Evolutionary conservation across 2,113 vertebrate species (phyloP), one percentile per base, ranked within the genome.

Genomic region (Axis porcinus): DNA sequence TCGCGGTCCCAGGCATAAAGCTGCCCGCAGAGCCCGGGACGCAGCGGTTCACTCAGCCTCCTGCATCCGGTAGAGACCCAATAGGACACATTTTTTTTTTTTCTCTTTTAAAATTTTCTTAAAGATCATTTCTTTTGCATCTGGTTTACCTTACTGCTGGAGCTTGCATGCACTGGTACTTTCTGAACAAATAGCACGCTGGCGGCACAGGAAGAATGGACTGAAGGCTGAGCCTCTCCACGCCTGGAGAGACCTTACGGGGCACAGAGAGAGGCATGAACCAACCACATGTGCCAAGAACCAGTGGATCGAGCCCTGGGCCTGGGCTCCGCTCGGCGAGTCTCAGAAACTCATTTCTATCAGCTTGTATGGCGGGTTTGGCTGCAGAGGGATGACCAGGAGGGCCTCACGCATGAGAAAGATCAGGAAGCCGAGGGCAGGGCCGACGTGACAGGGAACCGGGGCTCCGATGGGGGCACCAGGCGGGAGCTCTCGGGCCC

Each of bases 11-110:
- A 19, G 33, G 30, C 13, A 7, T 3, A n/a, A 27, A 79, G 52
- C 33, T 15, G 7, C 43, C 0, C 0, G 25, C 17, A 23, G 15
- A 60, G 27, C 17, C 2, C 4, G 2, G 23, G 5, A 30, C 0
- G 2, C 9, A 1, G 36, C 3, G 25, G 27, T 45, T 19, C 7
- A 45, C 45, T 25, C 14, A 14, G 7, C 28, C 43, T 1, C 52
- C 79, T 10, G 1, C 1, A 2, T 5, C 25, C 0, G 7, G 17
- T 0, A 45, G 5, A 82, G 21, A 30, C 0, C 9, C 13, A 21
- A 7, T 11, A 30, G 57, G 30, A 60, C 3, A 28, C n/a, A 11
- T 30, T 33, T 30, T 62, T 30, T 30, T 62, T 25, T 78, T 33
- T 50, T 16, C 45, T 43, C 55, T 93, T 86, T 58, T 8, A 82